Base-by-base conservation (phyloP, 2,888 invertebrate genomes). In the Polyommatus icarus region DNA sequence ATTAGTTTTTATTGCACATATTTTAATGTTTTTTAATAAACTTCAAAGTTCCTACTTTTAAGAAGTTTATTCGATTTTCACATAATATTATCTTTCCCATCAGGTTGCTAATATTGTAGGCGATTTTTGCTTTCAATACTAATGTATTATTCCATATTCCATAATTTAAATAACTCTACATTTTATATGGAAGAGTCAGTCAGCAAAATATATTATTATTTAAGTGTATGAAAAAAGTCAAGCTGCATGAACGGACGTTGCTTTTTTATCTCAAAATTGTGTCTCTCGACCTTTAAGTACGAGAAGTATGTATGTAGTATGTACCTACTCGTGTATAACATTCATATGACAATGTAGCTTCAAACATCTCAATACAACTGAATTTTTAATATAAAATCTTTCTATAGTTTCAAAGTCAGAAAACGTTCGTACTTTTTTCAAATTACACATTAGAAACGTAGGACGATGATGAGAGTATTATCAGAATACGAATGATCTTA, bases 251-350 rank as follows among this genome's bases (percentile, higher is more conserved):
- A 40, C 40, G 40, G 40, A 61, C 20, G 0, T 61, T 24, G 57
- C 59, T 59, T 40, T 59, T n/a, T 59, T 59, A 59, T 59, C 59
- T 59, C n/a, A 59, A n/a, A 59, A n/a, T n/a, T 59, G n/a, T 59
- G 7, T 59, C 20, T 59, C 59, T n/a, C 7, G 59, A 59, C 59
- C 12, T 8, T 18, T 8, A 59, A n/a, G 20, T 59, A 59, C 54
- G 40, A 40, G 40, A 10, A 40, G 40, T 40, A 40, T 20, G 59
- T 20, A 59, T 7, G n/a, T 12, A 10, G 10, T 10, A 2, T 40
- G 10, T 40, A n/a, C 40, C 10, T 40, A 40, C 10, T 10, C 40
- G 40, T n/a, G n/a, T n/a, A n/a, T n/a, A 40, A 40, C 3, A 40
- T 1, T 40, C 40, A 40, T 40, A 10, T 61, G 20, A 24, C 4